Evolutionary conservation across 1,140 invertebrate species (phyloP).

Genomic region (Chrysomallon squamiferum): DNA sequence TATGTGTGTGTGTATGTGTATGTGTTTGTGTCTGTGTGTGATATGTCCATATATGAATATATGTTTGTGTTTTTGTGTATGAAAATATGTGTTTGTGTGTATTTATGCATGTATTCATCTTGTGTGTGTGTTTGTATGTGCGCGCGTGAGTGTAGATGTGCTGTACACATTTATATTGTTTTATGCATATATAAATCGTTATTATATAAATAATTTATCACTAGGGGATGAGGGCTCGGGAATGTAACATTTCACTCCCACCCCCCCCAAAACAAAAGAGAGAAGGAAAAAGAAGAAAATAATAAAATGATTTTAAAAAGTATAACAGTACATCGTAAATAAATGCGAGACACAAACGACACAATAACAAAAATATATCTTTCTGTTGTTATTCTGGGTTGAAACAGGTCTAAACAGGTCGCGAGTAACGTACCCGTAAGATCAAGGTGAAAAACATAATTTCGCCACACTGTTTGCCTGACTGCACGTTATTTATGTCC

Average conservation of each 20-base stretch:
- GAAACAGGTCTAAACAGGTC: background rate
- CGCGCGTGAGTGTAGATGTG: background rate
- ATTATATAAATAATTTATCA: background rate
- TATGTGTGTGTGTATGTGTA: conserved; percentile 10
- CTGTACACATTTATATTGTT: background rate
- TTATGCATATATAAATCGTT: background rate
- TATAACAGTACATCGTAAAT: background rate
- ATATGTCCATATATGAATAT: no score
- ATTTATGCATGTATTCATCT: background rate
- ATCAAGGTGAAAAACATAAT: background rate
- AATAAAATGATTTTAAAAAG: background rate
- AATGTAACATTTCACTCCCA: no score
- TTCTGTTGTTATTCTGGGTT: background rate
- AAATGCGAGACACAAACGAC: background rate
- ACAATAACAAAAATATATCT: background rate
- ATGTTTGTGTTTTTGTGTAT: background rate
- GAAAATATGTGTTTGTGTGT: background rate
- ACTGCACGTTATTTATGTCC: background rate
- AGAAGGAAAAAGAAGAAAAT: background rate
- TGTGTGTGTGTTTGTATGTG: background rate
- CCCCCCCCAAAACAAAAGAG: no score
- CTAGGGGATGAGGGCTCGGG: background rate
- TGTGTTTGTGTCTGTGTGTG: background rate
- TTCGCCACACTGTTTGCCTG: background rate
- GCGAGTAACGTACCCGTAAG: background rate